These are phyloP conservation scores for Entelurus aequoreus DNA, from an alignment of 2,113 vertebrate genomes.

Conservation along the genomic window DNA sequence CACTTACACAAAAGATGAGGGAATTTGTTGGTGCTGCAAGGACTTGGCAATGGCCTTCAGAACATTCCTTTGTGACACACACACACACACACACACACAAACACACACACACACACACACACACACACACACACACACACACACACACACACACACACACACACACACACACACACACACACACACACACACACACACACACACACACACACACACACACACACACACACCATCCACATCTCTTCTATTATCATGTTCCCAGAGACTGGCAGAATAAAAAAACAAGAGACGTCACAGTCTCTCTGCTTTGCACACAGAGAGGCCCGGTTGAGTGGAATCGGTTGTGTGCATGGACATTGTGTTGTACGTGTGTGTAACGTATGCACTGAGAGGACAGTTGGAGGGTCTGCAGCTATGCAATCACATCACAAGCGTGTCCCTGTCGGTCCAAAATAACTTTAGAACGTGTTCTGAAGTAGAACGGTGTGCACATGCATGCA, in stretches of 20 bases:
- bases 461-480: no score
- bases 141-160: conserved; percentile 14
- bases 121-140: conserved; percentile 6
- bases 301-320: conserved; percentile 8
- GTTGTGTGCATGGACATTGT: not conserved
- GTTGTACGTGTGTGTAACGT: not conserved
- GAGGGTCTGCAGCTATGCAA: conserved; percentile 8
- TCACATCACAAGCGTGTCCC: conserved; percentile 8
- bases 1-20: not conserved
- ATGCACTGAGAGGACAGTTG: not conserved
- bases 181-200: conserved; percentile 6
- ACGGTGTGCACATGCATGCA: no score
- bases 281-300: not conserved
- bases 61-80: conserved; percentile 30
- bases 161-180: conserved; percentile 2
- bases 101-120: conserved; percentile 6
- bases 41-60: conserved; percentile 32
- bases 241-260: conserved; percentile 38
- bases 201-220: conserved; percentile 1
- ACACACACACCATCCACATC: conserved; percentile 19
- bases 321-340: conserved; percentile 3
- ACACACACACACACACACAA: conserved; percentile 1
- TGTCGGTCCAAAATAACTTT: not conserved
- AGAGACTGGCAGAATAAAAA: conserved; percentile 23
- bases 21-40: conserved; percentile 24